phyloP scores from a whole-genome alignment of 1,140 invertebrate species.

The Grapholita molesta region DNA sequence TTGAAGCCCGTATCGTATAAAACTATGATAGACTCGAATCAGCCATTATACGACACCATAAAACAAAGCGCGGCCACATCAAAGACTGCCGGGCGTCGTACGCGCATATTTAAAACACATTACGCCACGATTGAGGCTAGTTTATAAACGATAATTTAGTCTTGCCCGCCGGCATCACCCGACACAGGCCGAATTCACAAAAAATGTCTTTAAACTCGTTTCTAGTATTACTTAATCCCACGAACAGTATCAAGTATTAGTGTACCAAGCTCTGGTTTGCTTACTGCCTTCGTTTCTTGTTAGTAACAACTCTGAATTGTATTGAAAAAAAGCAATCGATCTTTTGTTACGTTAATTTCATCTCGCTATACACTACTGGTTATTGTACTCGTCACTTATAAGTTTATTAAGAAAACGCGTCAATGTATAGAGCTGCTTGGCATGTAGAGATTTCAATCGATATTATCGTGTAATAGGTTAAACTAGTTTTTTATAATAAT shows the following conservation, averaged over 20 bases:
- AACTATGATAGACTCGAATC: background rate
- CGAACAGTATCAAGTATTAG: background rate
- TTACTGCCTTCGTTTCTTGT: background rate
- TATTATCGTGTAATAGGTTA: background rate
- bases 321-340: background rate
- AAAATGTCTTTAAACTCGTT: background rate
- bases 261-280: background rate
- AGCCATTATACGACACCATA: background rate
- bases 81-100: background rate
- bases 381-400: background rate
- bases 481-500: conserved; percentile 6
- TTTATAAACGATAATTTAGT: conserved; percentile 38
- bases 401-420: background rate
- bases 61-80: conserved; percentile 1
- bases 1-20: background rate
- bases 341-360: background rate
- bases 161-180: conserved; percentile 23
- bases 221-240: background rate
- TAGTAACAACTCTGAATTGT: background rate
- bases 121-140: conserved; percentile 33
- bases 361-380: background rate
- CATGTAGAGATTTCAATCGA: background rate
- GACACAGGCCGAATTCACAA: conserved; percentile 22
- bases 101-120: conserved; percentile 35
- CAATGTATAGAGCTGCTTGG: background rate